phyloP scores from a whole-genome alignment of 2,888 invertebrate species.

The Eucera pruinosa region DNA sequence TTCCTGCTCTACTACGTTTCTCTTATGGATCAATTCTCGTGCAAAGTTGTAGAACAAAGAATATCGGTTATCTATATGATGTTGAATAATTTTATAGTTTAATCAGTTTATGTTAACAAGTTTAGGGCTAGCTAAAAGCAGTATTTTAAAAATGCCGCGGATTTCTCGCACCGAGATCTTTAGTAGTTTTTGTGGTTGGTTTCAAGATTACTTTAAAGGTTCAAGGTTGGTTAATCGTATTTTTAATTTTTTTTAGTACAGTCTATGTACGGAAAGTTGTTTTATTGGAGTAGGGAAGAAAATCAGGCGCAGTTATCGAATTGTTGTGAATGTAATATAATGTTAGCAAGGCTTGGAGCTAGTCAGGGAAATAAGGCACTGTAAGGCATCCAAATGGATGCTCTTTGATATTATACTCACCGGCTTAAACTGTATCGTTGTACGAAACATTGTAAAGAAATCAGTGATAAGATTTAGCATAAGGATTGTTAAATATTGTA shows the following conservation, averaged over 20 bases:
- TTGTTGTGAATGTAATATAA: neutral
- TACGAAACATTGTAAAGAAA: constrained; percentile 6
- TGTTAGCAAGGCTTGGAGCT: neutral
- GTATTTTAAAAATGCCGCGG: neutral
- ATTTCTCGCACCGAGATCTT: neutral
- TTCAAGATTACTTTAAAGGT: too few relatives aligned
- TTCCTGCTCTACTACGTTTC: neutral
- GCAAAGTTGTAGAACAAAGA: neutral
- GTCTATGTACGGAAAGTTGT: neutral
- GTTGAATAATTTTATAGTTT: constrained; percentile 45
- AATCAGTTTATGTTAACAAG: neutral
- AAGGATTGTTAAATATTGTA: constrained; percentile 12
- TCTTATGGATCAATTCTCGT: neutral
- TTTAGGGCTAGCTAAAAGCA: neutral
- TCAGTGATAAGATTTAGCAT: constrained; percentile 18
- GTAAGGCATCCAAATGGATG: too few relatives aligned
- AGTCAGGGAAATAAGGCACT: neutral
- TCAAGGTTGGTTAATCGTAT: neutral
- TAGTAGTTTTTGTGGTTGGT: neutral
- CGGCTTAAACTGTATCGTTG: constrained; percentile 9
- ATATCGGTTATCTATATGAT: neutral
- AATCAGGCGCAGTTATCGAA: neutral
- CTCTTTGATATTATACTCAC: constrained; percentile 13
- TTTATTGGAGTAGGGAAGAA: neutral
- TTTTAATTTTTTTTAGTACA: neutral